Conservation (phyloP, 2,113 vertebrate genomes). For the cattle (Bos taurus) region DNA sequence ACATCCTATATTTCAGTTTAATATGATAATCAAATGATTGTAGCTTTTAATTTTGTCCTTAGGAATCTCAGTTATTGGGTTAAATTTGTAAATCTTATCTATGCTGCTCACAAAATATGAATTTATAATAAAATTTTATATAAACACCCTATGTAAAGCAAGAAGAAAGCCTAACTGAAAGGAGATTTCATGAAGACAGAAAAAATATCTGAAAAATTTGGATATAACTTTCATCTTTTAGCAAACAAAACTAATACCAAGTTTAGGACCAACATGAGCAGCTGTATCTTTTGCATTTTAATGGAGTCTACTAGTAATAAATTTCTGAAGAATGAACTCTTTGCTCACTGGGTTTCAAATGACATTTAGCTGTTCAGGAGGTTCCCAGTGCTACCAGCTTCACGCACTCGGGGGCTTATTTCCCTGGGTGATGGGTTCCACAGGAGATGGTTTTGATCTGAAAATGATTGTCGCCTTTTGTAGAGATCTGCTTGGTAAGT, state of each 20-base stretch:
- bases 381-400: background rate
- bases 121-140: background rate
- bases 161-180: background rate
- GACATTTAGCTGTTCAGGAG: background rate
- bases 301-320: background rate
- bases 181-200: background rate
- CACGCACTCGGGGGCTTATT: fast-evolving
- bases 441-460: background rate
- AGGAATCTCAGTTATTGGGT: background rate
- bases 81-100: background rate
- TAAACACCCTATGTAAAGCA: background rate
- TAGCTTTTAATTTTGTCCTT: background rate
- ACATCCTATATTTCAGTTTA: background rate
- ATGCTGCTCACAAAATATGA: background rate
- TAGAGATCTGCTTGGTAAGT: background rate
- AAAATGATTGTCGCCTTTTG: background rate
- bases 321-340: background rate
- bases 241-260: background rate
- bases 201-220: background rate
- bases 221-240: background rate
- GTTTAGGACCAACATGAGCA: background rate
- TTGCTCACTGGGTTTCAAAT: background rate
- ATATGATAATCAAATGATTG: background rate
- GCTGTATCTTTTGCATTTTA: background rate
- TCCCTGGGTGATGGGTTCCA: background rate